Evolutionary conservation across 1,140 invertebrate species (phyloP).

Genomic region (Drosophila persimilis): DNA sequence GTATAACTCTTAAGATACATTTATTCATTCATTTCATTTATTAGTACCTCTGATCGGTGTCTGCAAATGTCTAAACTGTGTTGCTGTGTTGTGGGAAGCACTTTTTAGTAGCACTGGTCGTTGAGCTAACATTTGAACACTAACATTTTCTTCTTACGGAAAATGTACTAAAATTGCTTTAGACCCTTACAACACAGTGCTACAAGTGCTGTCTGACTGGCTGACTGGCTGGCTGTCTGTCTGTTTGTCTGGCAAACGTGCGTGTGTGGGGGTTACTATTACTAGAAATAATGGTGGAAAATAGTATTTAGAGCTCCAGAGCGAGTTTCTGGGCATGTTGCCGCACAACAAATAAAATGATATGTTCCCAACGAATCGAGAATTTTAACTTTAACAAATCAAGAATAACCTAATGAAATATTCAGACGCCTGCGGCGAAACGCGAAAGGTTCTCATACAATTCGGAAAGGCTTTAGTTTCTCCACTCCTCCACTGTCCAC

Average conservation of each 20-base stretch:
- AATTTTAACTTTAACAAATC: conserved; percentile 59
- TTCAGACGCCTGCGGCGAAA: conserved; percentile 33
- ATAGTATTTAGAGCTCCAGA: conserved; percentile 45
- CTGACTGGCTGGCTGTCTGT: no score
- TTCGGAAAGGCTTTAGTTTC: conserved; percentile 24
- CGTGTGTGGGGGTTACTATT: conserved; percentile 10
- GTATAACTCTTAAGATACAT: conserved; percentile 35
- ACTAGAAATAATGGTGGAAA: conserved; percentile 31
- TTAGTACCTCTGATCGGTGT: conserved; percentile 43
- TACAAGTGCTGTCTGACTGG: conserved; percentile 19
- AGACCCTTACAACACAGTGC: conserved; percentile 52
- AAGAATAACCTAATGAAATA: conserved; percentile 36
- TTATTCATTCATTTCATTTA: conserved; percentile 4
- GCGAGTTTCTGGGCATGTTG: conserved; percentile 22
- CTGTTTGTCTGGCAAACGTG: conserved; percentile 1
- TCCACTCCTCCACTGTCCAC: background rate
- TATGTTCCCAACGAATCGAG: conserved; percentile 69
- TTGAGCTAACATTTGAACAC: conserved; percentile 76
- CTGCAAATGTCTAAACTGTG: no score
- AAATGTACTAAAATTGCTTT: conserved; percentile 76
- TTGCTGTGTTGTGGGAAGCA: conserved; percentile 21
- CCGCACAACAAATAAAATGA: conserved; percentile 61
- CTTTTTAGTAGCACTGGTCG: conserved; percentile 55
- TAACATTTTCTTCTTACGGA: conserved; percentile 67
- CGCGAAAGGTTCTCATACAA: conserved; percentile 13